Conservation (phyloP, 2,797 vertebrate genomes). For the Pangasius macronema region DNA sequence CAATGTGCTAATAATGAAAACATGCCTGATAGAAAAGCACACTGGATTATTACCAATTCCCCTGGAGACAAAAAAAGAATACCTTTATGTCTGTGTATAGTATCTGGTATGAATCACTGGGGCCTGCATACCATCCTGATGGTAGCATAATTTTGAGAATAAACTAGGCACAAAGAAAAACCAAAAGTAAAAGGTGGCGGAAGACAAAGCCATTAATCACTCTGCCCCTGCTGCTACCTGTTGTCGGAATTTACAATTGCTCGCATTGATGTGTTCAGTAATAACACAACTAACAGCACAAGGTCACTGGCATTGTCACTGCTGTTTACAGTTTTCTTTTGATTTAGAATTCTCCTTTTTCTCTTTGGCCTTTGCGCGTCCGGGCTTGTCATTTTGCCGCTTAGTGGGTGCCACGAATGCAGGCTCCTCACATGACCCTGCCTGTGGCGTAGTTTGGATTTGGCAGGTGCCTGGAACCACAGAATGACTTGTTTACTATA, state of each 20-base stretch:
- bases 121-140: not conserved
- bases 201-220: not conserved
- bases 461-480: conserved; percentile 50
- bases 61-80: not conserved
- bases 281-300: not conserved
- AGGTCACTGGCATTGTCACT: conserved; percentile 62
- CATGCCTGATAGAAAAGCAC: too few relatives aligned
- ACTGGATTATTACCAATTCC: not conserved
- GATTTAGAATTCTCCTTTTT: conserved; percentile 82
- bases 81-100: not conserved
- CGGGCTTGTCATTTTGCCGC: conserved; percentile 72
- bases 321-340: conserved; percentile 83
- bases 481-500: not conserved
- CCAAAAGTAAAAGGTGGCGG: not conserved
- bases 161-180: conserved; percentile 20
- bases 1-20: not conserved
- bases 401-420: conserved; percentile 80
- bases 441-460: conserved; percentile 52
- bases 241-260: not conserved
- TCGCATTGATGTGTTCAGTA: not conserved
- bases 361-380: conserved; percentile 74
- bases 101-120: not conserved
- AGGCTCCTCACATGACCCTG: conserved; percentile 66
- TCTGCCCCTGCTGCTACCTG: not conserved
- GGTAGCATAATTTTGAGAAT: not conserved